A percentile compares a stretch with the other conserved stretches of the same genome.
These are phyloP conservation scores for Condylura cristata DNA, from an alignment of 2,113 vertebrate species.

Conservation along the genomic window DNA sequence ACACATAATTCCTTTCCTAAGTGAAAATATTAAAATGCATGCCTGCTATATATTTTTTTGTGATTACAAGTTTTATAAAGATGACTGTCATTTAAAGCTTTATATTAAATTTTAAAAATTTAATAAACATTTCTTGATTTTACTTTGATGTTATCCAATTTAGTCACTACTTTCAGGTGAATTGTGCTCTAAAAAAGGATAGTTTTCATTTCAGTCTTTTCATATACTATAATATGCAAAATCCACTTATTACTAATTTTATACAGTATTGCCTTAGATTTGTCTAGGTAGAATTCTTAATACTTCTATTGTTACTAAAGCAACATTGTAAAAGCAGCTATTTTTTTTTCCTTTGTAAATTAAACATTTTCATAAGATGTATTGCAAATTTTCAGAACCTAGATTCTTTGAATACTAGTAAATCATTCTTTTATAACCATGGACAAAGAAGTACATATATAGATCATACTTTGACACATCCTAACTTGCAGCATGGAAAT, in stretches of 20 bases:
- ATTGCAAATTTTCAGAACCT: neutral
- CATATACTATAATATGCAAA: neutral
- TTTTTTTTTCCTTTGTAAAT: neutral
- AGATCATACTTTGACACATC: too few species aligned
- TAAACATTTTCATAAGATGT: neutral
- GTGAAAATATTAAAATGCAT: neutral
- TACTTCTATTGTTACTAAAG: neutral
- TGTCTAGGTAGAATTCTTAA: neutral
- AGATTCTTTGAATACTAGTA: neutral
- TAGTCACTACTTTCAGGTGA: neutral
- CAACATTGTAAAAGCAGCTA: neutral
- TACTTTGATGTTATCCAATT: neutral
- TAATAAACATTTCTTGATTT: neutral
- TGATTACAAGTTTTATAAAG: too few species aligned
- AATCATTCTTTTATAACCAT: neutral
- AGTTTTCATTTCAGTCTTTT: neutral
- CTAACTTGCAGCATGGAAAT: neutral
- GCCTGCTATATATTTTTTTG: neutral
- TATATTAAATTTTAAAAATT: neutral
- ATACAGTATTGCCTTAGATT: neutral
- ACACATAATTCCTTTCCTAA: neutral
- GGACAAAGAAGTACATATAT: too few species aligned
- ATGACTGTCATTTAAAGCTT: neutral
- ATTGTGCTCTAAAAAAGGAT: neutral
- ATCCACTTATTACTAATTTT: neutral